Base-by-base conservation (phyloP, 2,888 invertebrate genomes). In the Bellardia pandia region DNA sequence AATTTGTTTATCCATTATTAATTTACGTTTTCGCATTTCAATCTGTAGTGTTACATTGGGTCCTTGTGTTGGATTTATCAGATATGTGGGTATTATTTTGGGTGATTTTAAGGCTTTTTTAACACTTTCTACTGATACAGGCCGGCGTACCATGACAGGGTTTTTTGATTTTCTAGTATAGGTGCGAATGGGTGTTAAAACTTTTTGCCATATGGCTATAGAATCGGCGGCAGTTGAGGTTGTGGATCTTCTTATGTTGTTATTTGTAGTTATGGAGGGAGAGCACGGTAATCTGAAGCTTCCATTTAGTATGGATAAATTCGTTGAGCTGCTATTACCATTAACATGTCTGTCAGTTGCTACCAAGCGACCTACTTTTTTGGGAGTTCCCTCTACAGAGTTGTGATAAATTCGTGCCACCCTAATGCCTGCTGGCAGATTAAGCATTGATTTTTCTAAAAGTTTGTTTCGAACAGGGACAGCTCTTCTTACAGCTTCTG, bases 121-220 rank as follows among this genome's bases (percentile, higher is more conserved):
- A 7, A 40, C 45, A 13, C 40, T 81, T 14, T 64, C 16, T 2
- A 30, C 14, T 6, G 2, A 5, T 2, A 45, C 42, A 1, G 74
- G 42, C 11, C 74, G 58, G 5, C n/a, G 30, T 9, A 71, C 56
- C 74, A 56, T 66, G 4, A 68, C 11, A 42, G 79, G 66, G 14
- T 80, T 23, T 51, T 53, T 16, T 1, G 58, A 53, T 9, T 88
- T 89, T 0, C 91, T 90, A 0, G 90, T 85, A 48, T 93, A 93
- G 0, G 93, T 93, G 9, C 90, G 90, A 23, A 89, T 45, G 0
- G 92, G 91, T 6, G 91, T 91, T 13, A 90, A 51, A 48, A 90
- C 90, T 86, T 91, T 91, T 14, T 89, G 88, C 91, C 91, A 91
- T 7, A 88, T 89, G 0, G 88, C 81, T 13, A 66, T 75, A 3